Conservation (phyloP, 2,113 vertebrate genomes). For the Malurus elegans region DNA sequence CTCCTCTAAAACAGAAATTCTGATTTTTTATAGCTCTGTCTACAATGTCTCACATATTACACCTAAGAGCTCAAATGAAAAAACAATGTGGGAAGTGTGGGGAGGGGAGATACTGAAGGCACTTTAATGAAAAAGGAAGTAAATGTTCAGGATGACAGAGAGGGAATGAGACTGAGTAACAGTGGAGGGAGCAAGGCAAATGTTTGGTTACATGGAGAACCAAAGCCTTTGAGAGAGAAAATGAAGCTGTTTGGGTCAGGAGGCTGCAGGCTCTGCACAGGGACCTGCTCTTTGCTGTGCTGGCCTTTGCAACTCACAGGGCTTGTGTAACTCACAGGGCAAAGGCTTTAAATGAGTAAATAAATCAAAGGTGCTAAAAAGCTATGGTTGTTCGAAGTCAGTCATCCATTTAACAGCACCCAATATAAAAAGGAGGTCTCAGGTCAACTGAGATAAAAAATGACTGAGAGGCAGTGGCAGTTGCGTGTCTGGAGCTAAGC, state of each 20-base stretch:
- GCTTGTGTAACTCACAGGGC: not conserved
- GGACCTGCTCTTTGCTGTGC: not conserved
- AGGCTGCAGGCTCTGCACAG: not conserved
- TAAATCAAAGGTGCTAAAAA: conserved; percentile 2
- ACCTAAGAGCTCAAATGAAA: not conserved
- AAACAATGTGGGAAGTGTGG: not conserved
- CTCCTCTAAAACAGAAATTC: not conserved
- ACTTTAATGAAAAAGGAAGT: not conserved
- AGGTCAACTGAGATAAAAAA: not conserved
- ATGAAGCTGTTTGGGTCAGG: not conserved
- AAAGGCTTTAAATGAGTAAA: not conserved
- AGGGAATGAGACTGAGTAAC: too few relatives aligned
- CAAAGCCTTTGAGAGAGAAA: not conserved
- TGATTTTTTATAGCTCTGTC: not conserved
- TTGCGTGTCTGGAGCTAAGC: not conserved
- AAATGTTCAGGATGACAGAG: not conserved
- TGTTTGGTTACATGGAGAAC: not conserved
- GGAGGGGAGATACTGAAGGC: not conserved
- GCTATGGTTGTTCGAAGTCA: not conserved
- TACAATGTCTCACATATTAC: too few relatives aligned
- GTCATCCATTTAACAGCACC: not conserved
- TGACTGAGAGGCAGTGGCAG: not conserved
- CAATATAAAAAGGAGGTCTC: not conserved
- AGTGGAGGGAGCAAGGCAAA: not conserved
- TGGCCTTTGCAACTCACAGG: not conserved